These are phyloP conservation scores for Aleiodes sp. DNA, from an alignment of 1,140 invertebrate species.

Conservation along the genomic window DNA sequence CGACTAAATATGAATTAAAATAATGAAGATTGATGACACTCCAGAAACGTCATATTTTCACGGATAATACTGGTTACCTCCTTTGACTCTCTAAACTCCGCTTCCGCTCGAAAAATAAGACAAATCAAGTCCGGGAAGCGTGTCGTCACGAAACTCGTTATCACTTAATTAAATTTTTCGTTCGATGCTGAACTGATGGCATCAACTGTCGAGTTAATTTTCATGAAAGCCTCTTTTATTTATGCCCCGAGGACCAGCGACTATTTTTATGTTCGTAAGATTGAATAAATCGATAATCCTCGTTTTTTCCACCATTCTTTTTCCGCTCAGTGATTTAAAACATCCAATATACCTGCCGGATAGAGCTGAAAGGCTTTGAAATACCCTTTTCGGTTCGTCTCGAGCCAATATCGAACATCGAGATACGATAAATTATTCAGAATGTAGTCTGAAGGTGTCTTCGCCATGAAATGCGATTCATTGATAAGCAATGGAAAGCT, in stretches of 20 bases:
- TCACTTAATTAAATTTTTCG: slow-evolving; percentile 13
- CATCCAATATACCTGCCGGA: slow-evolving; percentile 29
- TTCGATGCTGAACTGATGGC: slow-evolving; percentile 17
- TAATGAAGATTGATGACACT: slow-evolving; percentile 46
- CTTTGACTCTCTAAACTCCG: background rate
- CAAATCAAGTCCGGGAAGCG: background rate
- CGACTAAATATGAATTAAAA: slow-evolving; percentile 37
- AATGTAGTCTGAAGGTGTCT: background rate
- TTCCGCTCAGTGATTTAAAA: slow-evolving; percentile 21
- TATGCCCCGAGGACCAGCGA: background rate
- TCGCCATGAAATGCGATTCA: too few species aligned
- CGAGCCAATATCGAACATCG: slow-evolving; percentile 24
- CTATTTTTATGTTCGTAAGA: background rate
- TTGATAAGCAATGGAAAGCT: too few species aligned
- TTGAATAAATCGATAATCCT: slow-evolving; percentile 21
- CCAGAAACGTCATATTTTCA: slow-evolving; percentile 38
- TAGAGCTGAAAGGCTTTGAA: background rate
- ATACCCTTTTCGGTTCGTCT: slow-evolving; percentile 11
- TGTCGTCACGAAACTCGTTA: background rate
- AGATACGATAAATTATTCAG: slow-evolving; percentile 30
- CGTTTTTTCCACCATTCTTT: background rate
- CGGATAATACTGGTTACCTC: slow-evolving; percentile 16
- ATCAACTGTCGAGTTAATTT: slow-evolving; percentile 21
- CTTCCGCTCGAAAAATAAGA: background rate
- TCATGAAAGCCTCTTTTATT: background rate